Conservation (phyloP, 2,888 invertebrate species). For the Liodrosophila aerea region DNA sequence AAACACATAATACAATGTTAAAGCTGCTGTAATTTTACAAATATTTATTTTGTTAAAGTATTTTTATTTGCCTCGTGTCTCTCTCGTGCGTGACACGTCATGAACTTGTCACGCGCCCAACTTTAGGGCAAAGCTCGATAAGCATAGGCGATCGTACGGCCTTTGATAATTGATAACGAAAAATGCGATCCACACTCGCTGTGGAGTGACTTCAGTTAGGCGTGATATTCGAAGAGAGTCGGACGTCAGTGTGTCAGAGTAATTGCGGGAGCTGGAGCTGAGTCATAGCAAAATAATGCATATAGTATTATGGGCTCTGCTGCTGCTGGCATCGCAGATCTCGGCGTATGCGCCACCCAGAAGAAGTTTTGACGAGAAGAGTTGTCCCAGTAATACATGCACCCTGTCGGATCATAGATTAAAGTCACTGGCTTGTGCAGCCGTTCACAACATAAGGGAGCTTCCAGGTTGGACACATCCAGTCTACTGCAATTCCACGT, state of each 20-base stretch:
- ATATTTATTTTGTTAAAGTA: too few species aligned
- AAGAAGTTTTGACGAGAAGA: too few species aligned
- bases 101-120: not conserved
- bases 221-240: conserved; percentile 31
- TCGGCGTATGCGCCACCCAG: too few species aligned
- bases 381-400: too few species aligned
- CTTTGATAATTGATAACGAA: conserved; percentile 42
- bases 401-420: too few species aligned
- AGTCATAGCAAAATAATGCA: not conserved
- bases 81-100: too few species aligned
- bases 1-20: too few species aligned
- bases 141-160: conserved; percentile 45
- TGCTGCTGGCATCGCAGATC: conserved; percentile 29
- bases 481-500: conserved; percentile 36
- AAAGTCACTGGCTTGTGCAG: too few species aligned
- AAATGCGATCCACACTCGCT: conserved; percentile 14
- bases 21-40: too few species aligned
- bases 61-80: too few species aligned
- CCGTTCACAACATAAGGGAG: too few species aligned
- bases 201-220: conserved; percentile 25
- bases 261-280: not conserved
- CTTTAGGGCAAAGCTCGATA: conserved; percentile 38
- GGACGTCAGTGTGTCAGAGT: conserved; percentile 34
- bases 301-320: not conserved
- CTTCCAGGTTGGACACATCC: too few species aligned